Evolutionary conservation across 2,888 invertebrate species (phyloP).

Genomic region (Empis livida): DNA sequence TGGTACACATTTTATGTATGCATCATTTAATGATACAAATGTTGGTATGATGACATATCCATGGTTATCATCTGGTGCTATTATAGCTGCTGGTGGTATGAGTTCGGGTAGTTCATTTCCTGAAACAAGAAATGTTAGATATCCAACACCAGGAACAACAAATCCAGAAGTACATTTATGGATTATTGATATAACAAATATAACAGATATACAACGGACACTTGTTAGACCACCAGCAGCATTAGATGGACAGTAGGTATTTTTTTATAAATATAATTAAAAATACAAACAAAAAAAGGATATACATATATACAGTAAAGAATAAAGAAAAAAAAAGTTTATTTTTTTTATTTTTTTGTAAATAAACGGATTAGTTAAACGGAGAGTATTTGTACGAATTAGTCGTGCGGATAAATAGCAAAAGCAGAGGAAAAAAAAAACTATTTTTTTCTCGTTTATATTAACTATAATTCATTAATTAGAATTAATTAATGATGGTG

Average conservation of each 20-base stretch:
- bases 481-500: no score
- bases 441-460: no score
- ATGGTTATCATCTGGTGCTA: slow-evolving; percentile 60
- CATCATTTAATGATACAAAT: slow-evolving; percentile 70
- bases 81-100: slow-evolving; percentile 44
- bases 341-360: no score
- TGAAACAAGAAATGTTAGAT: slow-evolving; percentile 63
- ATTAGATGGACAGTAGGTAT: slow-evolving; percentile 67
- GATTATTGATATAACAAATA: slow-evolving; percentile 62
- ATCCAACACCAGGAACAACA: slow-evolving; percentile 76
- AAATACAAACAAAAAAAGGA: no score
- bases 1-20: slow-evolving; percentile 72
- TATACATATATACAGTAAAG: no score
- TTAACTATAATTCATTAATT: no score
- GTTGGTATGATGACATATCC: slow-evolving; percentile 69
- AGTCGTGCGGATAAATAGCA: no score
- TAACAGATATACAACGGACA: slow-evolving; percentile 48
- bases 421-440: no score
- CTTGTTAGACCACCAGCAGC: slow-evolving; percentile 61
- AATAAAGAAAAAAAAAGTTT: no score
- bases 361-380: no score
- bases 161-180: slow-evolving; percentile 77
- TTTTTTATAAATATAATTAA: slow-evolving; percentile 4
- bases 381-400: no score
- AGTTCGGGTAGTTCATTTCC: slow-evolving; percentile 57